Evolutionary conservation across 2,113 vertebrate species (phyloP).

Genomic region (Pygoscelis antarcticus): DNA sequence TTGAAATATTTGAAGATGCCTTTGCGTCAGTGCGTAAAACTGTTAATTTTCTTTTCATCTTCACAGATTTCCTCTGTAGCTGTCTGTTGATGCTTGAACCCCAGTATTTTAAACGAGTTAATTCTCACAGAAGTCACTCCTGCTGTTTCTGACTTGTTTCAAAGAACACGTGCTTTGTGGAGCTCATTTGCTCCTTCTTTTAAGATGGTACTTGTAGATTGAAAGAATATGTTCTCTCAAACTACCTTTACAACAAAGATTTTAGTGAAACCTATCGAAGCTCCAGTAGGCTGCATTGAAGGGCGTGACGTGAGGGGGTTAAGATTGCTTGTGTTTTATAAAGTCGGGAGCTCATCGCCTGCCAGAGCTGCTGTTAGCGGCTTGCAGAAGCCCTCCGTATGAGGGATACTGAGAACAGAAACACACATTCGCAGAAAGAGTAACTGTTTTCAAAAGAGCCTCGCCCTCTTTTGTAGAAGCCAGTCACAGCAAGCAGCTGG

Average conservation of each 20-base stretch:
- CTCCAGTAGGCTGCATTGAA: background rate
- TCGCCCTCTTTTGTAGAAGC: background rate
- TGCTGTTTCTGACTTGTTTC: background rate
- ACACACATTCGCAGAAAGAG: accelerated
- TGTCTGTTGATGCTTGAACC: background rate
- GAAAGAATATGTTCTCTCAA: background rate
- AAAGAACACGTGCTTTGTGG: background rate
- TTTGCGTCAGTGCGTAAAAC: background rate
- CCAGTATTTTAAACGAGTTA: background rate
- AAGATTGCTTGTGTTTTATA: background rate
- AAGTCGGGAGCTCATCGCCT: background rate
- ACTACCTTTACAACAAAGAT: background rate
- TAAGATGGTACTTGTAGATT: background rate
- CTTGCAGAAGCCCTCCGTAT: background rate
- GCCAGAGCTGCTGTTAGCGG: background rate
- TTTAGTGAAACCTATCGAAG: background rate
- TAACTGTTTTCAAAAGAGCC: background rate
- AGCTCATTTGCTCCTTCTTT: background rate
- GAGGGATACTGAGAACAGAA: background rate
- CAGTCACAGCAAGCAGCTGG: background rate
- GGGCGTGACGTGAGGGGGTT: background rate
- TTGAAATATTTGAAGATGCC: background rate
- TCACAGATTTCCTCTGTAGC: background rate
- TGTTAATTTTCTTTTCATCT: background rate
- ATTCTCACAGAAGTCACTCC: background rate